phyloP scores from a whole-genome alignment of 2,888 invertebrate species.

The Unio delphinus region DNA sequence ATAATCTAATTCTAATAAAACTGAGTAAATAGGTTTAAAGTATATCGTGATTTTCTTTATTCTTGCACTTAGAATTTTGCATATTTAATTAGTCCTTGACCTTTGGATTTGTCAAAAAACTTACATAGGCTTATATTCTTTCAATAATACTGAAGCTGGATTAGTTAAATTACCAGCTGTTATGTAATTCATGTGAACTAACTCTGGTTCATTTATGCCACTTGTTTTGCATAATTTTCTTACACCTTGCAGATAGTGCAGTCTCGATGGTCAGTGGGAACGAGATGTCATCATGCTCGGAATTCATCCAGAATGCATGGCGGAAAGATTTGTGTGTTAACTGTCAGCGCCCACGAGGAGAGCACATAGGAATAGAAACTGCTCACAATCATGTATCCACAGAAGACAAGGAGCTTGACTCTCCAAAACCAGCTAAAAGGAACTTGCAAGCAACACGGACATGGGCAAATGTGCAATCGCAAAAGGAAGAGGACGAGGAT shows the following conservation, averaged over 20 bases:
- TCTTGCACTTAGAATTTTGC: too few relatives aligned
- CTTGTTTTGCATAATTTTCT: too few relatives aligned
- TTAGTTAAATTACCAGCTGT: too few relatives aligned
- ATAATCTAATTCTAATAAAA: too few relatives aligned
- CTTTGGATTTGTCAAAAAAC: too few relatives aligned
- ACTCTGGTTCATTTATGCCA: too few relatives aligned
- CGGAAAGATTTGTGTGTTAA: constrained; percentile 61
- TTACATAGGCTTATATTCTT: too few relatives aligned
- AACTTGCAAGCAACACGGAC: constrained; percentile 42
- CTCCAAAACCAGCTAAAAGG: constrained; percentile 52
- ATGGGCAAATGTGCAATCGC: constrained; percentile 18
- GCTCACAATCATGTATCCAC: not conserved
- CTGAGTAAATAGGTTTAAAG: too few relatives aligned
- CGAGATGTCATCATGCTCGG: constrained; percentile 51
- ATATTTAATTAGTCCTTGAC: too few relatives aligned
- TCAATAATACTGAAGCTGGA: too few relatives aligned
- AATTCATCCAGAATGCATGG: constrained; percentile 66
- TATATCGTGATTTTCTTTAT: too few relatives aligned
- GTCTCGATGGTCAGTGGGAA: constrained; percentile 38
- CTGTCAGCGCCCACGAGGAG: constrained; percentile 55
- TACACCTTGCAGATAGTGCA: not conserved
- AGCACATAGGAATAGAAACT: constrained; percentile 35
- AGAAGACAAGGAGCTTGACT: constrained; percentile 15
- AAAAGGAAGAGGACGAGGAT: constrained; percentile 12
- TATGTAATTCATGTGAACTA: too few relatives aligned